Evolutionary conservation across 2,797 vertebrate genomes (phyloP).

Genomic region (Eulemur albifrons): DNA sequence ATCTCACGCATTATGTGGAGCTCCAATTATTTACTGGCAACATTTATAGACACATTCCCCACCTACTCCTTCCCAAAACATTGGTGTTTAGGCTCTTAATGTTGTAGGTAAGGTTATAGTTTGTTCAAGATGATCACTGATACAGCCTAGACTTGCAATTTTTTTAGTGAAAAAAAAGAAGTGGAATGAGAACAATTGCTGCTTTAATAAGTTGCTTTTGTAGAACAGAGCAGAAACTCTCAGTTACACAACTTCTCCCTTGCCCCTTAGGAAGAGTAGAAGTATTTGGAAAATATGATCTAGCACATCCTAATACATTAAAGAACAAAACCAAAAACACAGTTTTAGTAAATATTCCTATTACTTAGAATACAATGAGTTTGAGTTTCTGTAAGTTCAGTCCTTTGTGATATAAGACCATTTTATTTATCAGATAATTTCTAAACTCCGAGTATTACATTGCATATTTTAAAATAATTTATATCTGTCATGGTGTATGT

Average conservation of each 20-base stretch:
- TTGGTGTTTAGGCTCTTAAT: background rate
- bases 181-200: background rate
- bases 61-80: background rate
- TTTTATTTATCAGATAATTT: conserved; percentile 39
- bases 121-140: background rate
- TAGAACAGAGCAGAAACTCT: background rate
- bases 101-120: background rate
- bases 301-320: background rate
- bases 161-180: background rate
- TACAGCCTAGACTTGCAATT: background rate
- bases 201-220: background rate
- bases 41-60: background rate
- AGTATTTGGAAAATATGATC: background rate
- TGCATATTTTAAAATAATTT: conserved; percentile 72
- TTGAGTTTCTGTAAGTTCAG: background rate
- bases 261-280: background rate
- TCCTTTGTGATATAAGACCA: background rate
- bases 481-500: conserved; percentile 75
- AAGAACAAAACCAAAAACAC: background rate
- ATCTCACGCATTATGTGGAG: accelerated
- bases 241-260: background rate
- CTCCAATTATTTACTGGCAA: background rate
- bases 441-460: conserved; percentile 42
- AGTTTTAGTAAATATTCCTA: background rate
- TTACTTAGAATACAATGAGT: conserved; percentile 8